A percentile compares a stretch with the other conserved stretches of the same genome.
These are phyloP conservation scores for Nansenia antarctica DNA, from an alignment of 2,113 vertebrate species.

Conservation along the genomic window DNA sequence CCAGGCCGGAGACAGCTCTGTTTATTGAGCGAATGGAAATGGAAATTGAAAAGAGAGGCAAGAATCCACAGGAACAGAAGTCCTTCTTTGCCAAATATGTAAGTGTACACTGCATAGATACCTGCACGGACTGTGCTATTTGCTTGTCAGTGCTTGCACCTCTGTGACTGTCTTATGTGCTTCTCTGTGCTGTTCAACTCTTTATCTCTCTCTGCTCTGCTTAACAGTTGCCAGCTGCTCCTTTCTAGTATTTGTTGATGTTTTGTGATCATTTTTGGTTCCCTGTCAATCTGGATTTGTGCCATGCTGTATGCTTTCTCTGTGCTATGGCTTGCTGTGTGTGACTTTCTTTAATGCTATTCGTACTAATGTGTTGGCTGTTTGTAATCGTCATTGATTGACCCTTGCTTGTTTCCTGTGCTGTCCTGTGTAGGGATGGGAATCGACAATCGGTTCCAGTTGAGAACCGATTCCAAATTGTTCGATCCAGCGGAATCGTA, in stretches of 20 bases:
- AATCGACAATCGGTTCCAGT: too few relatives aligned
- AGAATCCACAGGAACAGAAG: conserved; percentile 93
- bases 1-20: conserved; percentile 85
- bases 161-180: background rate
- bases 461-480: too few relatives aligned
- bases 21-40: conserved; percentile 85
- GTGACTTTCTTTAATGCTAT: conserved; percentile 32
- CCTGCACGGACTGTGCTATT: background rate
- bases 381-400: conserved; percentile 20
- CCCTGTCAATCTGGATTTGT: too few relatives aligned
- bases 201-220: background rate
- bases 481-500: too few relatives aligned
- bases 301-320: conserved; percentile 8
- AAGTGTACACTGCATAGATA: conserved; percentile 54
- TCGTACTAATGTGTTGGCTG: conserved; percentile 13
- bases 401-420: conserved; percentile 13
- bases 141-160: background rate
- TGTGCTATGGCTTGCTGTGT: conserved; percentile 14
- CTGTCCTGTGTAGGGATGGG: too few relatives aligned
- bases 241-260: too few relatives aligned
- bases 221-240: background rate
- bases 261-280: too few relatives aligned
- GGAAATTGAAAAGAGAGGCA: conserved; percentile 89
- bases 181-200: background rate
- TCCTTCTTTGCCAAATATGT: conserved; percentile 96